Evolutionary conservation across 2,888 invertebrate species (phyloP), one percentile per base, ranked within the genome.

Genomic region (Drosophila silvestris): DNA sequence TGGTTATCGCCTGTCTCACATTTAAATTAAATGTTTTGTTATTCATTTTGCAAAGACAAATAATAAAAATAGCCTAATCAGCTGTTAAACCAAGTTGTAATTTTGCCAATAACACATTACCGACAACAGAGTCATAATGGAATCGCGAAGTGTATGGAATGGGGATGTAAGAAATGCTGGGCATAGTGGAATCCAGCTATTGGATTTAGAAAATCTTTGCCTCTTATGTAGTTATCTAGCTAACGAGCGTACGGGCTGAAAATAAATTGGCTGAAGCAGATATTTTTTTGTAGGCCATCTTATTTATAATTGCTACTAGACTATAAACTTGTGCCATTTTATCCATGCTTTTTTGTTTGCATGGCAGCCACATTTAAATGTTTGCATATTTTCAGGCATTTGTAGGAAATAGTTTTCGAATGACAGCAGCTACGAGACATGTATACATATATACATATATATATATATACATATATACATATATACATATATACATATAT

Each of bases 351-450:
- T 35, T 35, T 26, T 16, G 5, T 62, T 57, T 41, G 26, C 14
- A 41, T 63, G 19, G 9, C 52, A n/a, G 1, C 50, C 50, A 35
- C 50, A 54, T 54, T 35, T 26, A 22, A 10, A 56, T 56, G 22
- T 14, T 19, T 56, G 37, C n/a, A 56, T 37, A 56, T 37, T 56
- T 28, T 35, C 26, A 28, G 56, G 28, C 19, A 14, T 26, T 14
- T 37, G 26, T 5, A 26, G 19, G 19, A 53, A 52, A 53, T 53
- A 33, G n/a, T 33, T 53, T 53, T 53, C 1, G 4, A 54, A 19
- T 54, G 35, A 35, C 16, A 5, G 33, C 1, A 5, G 35, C 22
- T 22, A 54, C 5, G 7, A 33, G 22, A 33, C 19, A 53, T 33
- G 9, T 5, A 16, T 3, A 19, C 28, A 16, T 37, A 37, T 37